Evolutionary conservation across 2,113 vertebrate genomes (phyloP), one percentile per base, ranked within the genome.

Genomic region (Isurus oxyrinchus): DNA sequence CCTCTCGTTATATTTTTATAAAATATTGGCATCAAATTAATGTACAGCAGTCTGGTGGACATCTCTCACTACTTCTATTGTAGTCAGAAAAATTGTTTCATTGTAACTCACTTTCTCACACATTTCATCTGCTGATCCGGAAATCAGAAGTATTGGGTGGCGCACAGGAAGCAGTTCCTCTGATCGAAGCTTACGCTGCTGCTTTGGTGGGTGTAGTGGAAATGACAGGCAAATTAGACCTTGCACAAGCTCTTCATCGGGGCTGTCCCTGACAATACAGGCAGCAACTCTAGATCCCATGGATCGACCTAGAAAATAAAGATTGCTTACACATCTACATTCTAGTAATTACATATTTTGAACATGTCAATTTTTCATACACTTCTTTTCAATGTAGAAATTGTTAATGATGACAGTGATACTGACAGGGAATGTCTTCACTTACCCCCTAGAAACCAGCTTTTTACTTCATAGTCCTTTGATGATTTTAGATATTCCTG

Each of bases 141-240:
- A 99, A 96, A 99, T 97, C 97, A 99, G 99, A 59, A 99, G 97
- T 57, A 99, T 98, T 0, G 98, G 98, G 69, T 98, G 97, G 96
- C 97, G 97, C 27, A 97, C 84, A 96, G 99, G 96, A 94, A 98
- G 97, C 76, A 99, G 98, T 97, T 98, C 98, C 97, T 98, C 98
- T 96, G 98, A 98, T 87, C 99, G 98, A 95, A 99, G 98, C 88
- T 97, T 98, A 96, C 98, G 97, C 67, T 97, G 96, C 97, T 98
- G 98, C 96, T 98, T 98, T 14, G 99, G 98, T 96, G 98, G 98
- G 97, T 99, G 98, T 96, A 99, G 76, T 3, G 99, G 99, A 90
- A 99, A 99, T 88, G 99, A 99, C 95, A 99, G 98, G 97, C 98
- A 99, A 96, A 99, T 96, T 11, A 99, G 97, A 8, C 99, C 99